phyloP scores from a whole-genome alignment of 2,113 vertebrate genomes.

The Labeo rohita region DNA sequence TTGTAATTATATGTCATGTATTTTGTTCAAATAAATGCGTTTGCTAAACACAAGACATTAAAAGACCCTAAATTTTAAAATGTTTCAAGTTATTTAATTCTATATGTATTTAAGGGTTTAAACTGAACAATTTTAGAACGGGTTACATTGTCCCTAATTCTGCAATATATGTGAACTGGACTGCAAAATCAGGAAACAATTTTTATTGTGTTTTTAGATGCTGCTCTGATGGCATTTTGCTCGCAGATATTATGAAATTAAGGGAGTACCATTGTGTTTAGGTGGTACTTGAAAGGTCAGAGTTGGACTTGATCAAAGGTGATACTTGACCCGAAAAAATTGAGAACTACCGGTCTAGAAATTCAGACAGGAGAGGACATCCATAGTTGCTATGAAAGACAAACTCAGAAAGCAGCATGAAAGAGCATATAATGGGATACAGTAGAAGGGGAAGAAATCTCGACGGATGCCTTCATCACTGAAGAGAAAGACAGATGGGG shows the following conservation, averaged over 20 bases:
- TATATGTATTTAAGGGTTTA: not conserved
- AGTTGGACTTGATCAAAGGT: not conserved
- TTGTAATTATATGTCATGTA: not conserved
- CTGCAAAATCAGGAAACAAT: not conserved
- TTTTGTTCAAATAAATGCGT: not conserved
- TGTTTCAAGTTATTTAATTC: too few species aligned
- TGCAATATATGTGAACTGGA: not conserved
- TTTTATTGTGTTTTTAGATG: not conserved
- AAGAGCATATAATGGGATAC: constrained; percentile 35
- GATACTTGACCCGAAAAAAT: not conserved
- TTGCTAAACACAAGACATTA: too few species aligned
- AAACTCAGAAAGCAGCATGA: constrained; percentile 42
- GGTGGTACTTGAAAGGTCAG: not conserved
- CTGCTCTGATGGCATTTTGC: not conserved
- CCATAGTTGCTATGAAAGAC: constrained; percentile 58
- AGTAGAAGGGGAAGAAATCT: constrained; percentile 21
- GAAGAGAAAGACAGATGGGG: constrained; percentile 29
- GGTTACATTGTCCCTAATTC: not conserved
- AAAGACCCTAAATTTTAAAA: too few species aligned
- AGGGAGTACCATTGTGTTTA: not conserved
- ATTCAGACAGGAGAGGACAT: constrained; percentile 61
- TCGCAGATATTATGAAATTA: not conserved
- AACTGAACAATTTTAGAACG: not conserved
- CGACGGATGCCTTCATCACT: constrained; percentile 29
- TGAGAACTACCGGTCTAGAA: not conserved